Conservation (phyloP, 2,888 invertebrate genomes). For the Lasioglossum lativentre region DNA sequence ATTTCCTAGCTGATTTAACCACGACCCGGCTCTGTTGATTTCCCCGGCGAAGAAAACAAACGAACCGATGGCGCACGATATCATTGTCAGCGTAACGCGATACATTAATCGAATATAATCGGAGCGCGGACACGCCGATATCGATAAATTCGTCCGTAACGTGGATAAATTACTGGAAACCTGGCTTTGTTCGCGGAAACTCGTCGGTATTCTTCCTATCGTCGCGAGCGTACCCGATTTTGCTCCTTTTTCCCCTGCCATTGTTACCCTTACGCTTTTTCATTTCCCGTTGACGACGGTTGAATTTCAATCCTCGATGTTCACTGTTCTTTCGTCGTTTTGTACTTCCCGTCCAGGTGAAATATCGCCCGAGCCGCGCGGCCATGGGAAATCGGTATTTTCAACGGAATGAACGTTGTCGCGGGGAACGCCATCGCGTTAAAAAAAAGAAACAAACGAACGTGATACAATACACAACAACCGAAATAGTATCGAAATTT, state of each 20-base stretch:
- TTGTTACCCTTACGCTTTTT: constrained; percentile 11
- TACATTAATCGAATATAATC: constrained; percentile 2
- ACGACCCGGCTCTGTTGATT: not conserved
- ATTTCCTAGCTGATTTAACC: constrained; percentile 41
- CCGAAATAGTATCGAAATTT: not conserved
- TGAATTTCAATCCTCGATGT: constrained; percentile 17
- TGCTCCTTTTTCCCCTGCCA: too few species aligned
- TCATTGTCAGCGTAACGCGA: not conserved
- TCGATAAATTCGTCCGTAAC: constrained; percentile 7
- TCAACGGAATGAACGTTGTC: constrained; percentile 4
- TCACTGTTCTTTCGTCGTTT: not conserved
- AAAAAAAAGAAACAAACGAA: not conserved
- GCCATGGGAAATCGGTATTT: not conserved
- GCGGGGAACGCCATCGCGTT: not conserved
- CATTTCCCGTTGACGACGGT: not conserved
- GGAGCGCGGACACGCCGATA: not conserved
- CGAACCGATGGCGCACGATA: not conserved
- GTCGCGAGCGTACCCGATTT: not conserved
- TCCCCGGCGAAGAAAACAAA: constrained; percentile 2
- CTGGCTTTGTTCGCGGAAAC: not conserved
- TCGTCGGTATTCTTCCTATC: not conserved
- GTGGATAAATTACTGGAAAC: constrained; percentile 1
- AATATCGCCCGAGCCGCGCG: not conserved
- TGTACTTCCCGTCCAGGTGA: constrained; percentile 9
- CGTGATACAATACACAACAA: not conserved